Conservation (phyloP, 1,140 invertebrate species). For the Penaeus indicus region DNA sequence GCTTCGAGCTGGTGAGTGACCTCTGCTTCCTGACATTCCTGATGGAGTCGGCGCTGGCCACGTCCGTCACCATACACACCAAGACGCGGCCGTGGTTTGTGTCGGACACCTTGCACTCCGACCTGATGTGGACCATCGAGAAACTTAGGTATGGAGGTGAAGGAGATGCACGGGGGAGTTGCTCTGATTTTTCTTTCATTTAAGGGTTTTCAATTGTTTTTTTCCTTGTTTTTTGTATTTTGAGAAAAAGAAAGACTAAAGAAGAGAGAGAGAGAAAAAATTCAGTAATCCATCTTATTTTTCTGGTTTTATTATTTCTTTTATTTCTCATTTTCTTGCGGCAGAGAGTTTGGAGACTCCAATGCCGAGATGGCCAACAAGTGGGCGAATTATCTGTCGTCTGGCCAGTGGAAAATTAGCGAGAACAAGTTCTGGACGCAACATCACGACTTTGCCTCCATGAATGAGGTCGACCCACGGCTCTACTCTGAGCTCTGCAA, state of each 20-base stretch:
- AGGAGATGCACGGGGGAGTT: background rate
- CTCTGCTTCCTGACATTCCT: constrained; percentile 89
- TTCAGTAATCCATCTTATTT: background rate
- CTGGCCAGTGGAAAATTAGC: constrained; percentile 70
- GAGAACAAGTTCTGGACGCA: constrained; percentile 89
- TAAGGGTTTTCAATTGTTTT: background rate
- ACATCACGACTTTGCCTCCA: constrained; percentile 84
- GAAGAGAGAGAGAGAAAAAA: too few relatives aligned
- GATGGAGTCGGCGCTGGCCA: constrained; percentile 77
- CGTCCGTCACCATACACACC: constrained; percentile 84
- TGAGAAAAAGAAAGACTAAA: too few relatives aligned
- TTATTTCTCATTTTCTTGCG: background rate
- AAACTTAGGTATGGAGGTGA: constrained; percentile 66
- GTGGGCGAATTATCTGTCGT: constrained; percentile 75
- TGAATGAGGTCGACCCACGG: constrained; percentile 78
- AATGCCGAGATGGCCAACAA: constrained; percentile 67
- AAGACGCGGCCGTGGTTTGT: constrained; percentile 97
- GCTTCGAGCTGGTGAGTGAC: constrained; percentile 93
- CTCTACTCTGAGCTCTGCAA: constrained; percentile 82
- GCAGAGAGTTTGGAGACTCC: background rate
- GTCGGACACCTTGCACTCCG: constrained; percentile 86
- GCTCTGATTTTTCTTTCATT: background rate
- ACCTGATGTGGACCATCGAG: constrained; percentile 82
- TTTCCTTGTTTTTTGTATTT: background rate
- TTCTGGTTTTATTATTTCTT: background rate